phyloP scores from a whole-genome alignment of 2,113 vertebrate species.

The Coregonus clupeaformis region DNA sequence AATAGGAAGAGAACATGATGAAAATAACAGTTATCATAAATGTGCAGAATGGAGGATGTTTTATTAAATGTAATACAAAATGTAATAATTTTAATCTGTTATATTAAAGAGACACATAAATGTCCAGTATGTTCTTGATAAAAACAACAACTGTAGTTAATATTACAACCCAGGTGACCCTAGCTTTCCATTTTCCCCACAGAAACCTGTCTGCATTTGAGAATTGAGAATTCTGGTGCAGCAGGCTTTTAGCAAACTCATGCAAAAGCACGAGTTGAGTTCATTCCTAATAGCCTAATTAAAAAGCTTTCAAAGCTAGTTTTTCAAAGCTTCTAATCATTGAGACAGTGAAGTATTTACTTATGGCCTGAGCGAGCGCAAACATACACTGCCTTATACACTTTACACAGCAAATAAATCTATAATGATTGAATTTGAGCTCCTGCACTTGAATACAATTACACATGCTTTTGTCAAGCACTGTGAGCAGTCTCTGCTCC shows the following conservation, averaged over 20 bases:
- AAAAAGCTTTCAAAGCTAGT: slow-evolving; percentile 80
- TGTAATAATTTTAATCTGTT: slow-evolving; percentile 17
- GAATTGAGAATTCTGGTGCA: slow-evolving; percentile 7
- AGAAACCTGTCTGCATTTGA: slow-evolving; percentile 14
- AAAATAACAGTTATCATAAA: slow-evolving; percentile 4
- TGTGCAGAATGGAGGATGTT: neutral
- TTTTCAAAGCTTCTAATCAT: slow-evolving; percentile 67
- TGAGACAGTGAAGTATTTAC: slow-evolving; percentile 56
- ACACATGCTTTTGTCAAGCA: slow-evolving; percentile 38
- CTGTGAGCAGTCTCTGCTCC: slow-evolving; percentile 18
- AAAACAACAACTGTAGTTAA: neutral
- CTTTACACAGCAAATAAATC: slow-evolving; percentile 50
- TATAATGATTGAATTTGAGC: slow-evolving; percentile 59
- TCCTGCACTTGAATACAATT: slow-evolving; percentile 56
- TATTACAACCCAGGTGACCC: slow-evolving; percentile 16
- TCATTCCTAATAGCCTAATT: slow-evolving; percentile 67
- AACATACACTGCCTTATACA: slow-evolving; percentile 35
- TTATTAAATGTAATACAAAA: slow-evolving; percentile 10
- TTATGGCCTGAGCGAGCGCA: slow-evolving; percentile 37
- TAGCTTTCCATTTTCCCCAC: slow-evolving; percentile 4
- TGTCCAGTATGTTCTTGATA: neutral
- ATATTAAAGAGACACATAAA: neutral
- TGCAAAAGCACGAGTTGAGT: slow-evolving; percentile 56
- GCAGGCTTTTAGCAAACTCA: slow-evolving; percentile 67
- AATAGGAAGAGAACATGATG: neutral